Percentiles rank a stretch among this genome's conserved stretches.
Evolutionary conservation across 2,113 vertebrate species (phyloP).

Genomic region (Scophthalmus maximus): DNA sequence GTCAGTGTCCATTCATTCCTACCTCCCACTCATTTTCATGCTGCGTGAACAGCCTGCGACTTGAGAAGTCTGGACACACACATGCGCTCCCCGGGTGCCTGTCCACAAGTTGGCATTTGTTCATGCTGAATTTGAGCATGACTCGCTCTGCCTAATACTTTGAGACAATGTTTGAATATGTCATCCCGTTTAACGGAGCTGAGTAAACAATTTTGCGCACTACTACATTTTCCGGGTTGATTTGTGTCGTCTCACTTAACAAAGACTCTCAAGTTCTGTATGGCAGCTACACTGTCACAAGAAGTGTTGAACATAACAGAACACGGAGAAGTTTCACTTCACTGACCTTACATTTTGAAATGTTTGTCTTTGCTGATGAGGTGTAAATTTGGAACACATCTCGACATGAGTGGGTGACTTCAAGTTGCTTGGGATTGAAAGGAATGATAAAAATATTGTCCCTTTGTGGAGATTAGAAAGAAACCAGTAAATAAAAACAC

Average conservation of each 20-base stretch:
- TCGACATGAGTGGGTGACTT: no score
- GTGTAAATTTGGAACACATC: neutral
- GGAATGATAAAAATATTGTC: no score
- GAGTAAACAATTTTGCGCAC: neutral
- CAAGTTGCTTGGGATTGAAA: no score
- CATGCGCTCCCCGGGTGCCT: neutral
- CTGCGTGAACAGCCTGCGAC: conserved; percentile 19
- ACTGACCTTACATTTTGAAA: no score
- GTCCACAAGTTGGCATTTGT: conserved; percentile 43
- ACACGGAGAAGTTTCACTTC: no score
- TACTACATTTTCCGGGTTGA: neutral
- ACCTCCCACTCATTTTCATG: conserved; percentile 53
- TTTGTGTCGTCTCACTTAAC: conserved; percentile 3
- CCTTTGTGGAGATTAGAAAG: neutral
- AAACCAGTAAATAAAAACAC: neutral
- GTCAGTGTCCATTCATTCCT: conserved; percentile 47
- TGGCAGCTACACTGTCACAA: neutral
- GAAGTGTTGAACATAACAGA: neutral
- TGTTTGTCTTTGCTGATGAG: neutral
- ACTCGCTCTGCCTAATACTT: conserved; percentile 2
- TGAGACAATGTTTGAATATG: conserved; percentile 33
- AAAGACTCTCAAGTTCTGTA: conserved; percentile 1
- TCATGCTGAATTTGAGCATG: conserved; percentile 26
- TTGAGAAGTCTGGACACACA: conserved; percentile 18
- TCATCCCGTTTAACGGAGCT: conserved; percentile 9